A percentile compares a stretch with the other conserved stretches of the same genome.
Evolutionary conservation across 30 jellyfish, hydroid and myxozoan genomes (phyloP).

Genomic region (Aurelia aurita): DNA sequence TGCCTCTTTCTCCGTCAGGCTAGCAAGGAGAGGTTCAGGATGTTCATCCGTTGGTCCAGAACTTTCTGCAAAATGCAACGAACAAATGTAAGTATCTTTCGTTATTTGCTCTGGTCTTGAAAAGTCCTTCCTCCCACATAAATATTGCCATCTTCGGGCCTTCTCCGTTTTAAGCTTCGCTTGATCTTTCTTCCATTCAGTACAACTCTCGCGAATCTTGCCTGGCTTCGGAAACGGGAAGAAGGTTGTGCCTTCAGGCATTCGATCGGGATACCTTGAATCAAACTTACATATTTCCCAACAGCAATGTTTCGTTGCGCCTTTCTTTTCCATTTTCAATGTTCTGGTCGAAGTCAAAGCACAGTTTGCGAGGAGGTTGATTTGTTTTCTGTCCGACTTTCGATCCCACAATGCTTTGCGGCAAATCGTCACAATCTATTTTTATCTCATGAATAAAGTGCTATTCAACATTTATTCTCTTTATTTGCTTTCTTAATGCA

Average conservation of each 20-base stretch:
- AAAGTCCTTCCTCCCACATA: conserved; percentile 76
- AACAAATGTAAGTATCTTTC: conserved; percentile 61
- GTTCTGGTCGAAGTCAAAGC: background rate
- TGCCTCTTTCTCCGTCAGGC: conserved; percentile 39
- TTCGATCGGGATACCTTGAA: conserved; percentile 48
- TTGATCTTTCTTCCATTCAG: conserved; percentile 49
- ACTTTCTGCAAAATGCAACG: conserved; percentile 28
- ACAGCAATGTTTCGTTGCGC: conserved; percentile 62
- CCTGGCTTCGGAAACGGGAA: conserved; percentile 70
- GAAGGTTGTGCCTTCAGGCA: conserved; percentile 54
- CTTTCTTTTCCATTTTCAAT: conserved; percentile 1
- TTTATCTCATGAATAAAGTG: background rate
- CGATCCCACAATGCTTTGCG: conserved; percentile 32
- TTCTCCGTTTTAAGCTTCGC: conserved; percentile 12
- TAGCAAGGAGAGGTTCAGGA: conserved; percentile 62
- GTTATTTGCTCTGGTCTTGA: conserved; percentile 28
- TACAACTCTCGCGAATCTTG: conserved; percentile 22
- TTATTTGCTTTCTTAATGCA: too few relatives aligned
- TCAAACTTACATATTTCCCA: conserved; percentile 53
- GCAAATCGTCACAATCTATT: background rate
- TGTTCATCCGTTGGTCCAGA: conserved; percentile 63
- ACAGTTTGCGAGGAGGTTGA: background rate
- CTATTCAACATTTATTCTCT: background rate
- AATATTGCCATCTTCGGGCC: conserved; percentile 62
- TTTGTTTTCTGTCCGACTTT: conserved; percentile 15